A percentile compares a stretch with the other conserved stretches of the same genome.
phyloP scores from a whole-genome alignment of 2,888 invertebrate genomes.

The Mimas tiliae region DNA sequence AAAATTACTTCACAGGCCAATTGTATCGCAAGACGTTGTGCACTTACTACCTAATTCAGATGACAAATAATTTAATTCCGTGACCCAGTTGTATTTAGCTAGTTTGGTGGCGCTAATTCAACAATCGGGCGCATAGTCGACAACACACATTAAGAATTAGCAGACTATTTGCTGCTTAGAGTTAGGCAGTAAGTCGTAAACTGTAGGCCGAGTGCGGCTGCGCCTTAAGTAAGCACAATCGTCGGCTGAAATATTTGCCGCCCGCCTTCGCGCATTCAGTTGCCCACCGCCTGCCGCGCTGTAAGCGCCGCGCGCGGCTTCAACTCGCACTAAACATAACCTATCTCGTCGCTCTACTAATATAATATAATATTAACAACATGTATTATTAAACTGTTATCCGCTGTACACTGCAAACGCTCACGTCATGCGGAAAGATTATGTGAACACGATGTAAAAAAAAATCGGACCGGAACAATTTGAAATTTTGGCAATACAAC shows the following conservation, averaged over 20 bases:
- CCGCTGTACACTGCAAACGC: neutral
- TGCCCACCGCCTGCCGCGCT: constrained; percentile 67
- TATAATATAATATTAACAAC: constrained; percentile 41
- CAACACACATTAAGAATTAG: neutral
- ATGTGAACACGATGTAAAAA: neutral
- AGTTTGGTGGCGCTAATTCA: too few species aligned
- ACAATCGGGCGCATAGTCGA: too few species aligned
- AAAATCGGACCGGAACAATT: constrained; percentile 20
- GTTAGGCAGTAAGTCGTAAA: constrained; percentile 4
- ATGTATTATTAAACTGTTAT: constrained; percentile 27
- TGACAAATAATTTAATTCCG: too few species aligned
- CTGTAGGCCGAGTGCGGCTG: constrained; percentile 6
- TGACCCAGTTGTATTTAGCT: too few species aligned
- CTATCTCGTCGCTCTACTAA: constrained; percentile 59
- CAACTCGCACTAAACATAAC: constrained; percentile 67
- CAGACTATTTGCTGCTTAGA: neutral
- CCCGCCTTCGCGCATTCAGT: constrained; percentile 74
- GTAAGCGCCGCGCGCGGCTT: constrained; percentile 70
- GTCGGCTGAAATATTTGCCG: constrained; percentile 41
- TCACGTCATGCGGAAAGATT: neutral
- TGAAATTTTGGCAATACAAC: constrained; percentile 28
- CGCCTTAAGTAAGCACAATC: constrained; percentile 17
- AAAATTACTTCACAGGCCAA: neutral
- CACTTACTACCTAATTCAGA: too few species aligned
- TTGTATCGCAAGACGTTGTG: neutral